phyloP scores from a whole-genome alignment of 2,113 vertebrate genomes.

The Phylloscopus trochilus region DNA sequence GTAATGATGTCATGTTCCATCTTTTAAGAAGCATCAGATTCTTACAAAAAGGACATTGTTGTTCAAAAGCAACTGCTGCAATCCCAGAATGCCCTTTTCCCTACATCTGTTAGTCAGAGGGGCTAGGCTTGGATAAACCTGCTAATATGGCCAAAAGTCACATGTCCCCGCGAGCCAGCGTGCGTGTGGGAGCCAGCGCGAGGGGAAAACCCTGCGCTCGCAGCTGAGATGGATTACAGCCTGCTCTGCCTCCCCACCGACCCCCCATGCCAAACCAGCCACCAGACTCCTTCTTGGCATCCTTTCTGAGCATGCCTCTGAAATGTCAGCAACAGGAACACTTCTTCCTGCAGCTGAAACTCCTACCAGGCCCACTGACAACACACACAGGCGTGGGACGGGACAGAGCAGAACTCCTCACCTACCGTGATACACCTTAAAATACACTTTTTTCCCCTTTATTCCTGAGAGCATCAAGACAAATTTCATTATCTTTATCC shows the following conservation, averaged over 20 bases:
- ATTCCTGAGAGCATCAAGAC: not conserved
- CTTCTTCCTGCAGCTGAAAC: not conserved
- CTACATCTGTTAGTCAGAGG: conserved; percentile 70
- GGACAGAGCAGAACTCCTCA: not conserved
- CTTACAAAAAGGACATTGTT: conserved; percentile 78
- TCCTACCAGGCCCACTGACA: not conserved
- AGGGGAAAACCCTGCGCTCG: not conserved
- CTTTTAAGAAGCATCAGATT: conserved; percentile 74
- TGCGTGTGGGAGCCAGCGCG: not conserved
- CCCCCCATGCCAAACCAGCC: not conserved
- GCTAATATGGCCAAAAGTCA: conserved; percentile 51
- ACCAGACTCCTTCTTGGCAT: not conserved
- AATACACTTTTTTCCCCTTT: not conserved
- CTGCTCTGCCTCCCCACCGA: not conserved
- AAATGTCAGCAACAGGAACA: not conserved
- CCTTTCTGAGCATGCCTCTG: not conserved
- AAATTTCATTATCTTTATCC: not conserved
- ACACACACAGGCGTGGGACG: fast-evolving
- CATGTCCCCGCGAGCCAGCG: not conserved
- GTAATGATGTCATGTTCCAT: conserved; percentile 76
- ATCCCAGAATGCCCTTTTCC: conserved; percentile 68
- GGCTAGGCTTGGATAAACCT: conserved; percentile 54
- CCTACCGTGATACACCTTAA: not conserved
- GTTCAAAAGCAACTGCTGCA: conserved; percentile 70
- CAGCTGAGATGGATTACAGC: not conserved